These are phyloP conservation scores for Dione vanillae DNA, from an alignment of 2,888 invertebrate genomes.

Conservation along the genomic window DNA sequence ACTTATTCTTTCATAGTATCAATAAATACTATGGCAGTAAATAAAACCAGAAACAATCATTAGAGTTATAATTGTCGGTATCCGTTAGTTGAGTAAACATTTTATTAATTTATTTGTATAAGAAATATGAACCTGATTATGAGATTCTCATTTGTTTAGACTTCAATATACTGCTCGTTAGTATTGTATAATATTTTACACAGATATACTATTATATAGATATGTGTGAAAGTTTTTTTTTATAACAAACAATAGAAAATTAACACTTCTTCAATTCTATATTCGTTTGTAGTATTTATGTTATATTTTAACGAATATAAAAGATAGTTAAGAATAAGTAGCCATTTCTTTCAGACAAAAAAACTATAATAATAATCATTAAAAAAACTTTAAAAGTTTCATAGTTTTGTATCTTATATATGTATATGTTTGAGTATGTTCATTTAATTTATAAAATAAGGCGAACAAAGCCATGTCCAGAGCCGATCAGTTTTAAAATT, in stretches of 20 bases:
- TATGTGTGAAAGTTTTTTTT: not conserved
- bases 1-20: constrained; percentile 17
- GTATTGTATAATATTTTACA: constrained; percentile 3
- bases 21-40: constrained; percentile 29
- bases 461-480: not conserved
- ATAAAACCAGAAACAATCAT: constrained; percentile 12
- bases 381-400: too few relatives aligned
- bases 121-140: constrained; percentile 41
- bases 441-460: not conserved
- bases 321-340: too few relatives aligned
- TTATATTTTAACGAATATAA: not conserved
- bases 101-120: constrained; percentile 36
- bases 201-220: not conserved
- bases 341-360: too few relatives aligned
- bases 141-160: constrained; percentile 39
- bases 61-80: constrained; percentile 22
- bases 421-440: not conserved
- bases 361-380: too few relatives aligned
- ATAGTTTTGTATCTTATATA: too few relatives aligned
- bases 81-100: constrained; percentile 30
- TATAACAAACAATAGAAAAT: not conserved
- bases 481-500: not conserved
- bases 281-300: not conserved
- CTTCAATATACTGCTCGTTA: constrained; percentile 39
- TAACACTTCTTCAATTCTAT: not conserved